Evolutionary conservation across 2,797 vertebrate genomes (phyloP).

Genomic region (Cuniculus paca): DNA sequence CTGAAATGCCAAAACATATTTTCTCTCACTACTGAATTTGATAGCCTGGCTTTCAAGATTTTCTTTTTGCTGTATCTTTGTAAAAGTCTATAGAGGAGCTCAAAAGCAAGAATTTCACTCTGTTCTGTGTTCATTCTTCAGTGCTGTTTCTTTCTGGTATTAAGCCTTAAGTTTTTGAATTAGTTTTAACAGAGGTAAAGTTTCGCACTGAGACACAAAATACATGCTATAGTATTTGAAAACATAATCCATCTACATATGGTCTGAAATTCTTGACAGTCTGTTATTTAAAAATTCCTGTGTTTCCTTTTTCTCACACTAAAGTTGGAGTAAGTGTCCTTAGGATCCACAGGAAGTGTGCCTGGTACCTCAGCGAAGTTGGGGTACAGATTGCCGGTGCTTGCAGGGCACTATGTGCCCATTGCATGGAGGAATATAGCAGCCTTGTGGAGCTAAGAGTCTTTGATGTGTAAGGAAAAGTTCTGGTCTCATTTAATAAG

Average conservation of each 20-base stretch:
- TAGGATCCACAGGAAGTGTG: neutral
- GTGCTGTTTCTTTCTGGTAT: neutral
- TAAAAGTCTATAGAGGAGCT: slow-evolving; percentile 49
- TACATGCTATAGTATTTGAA: slow-evolving; percentile 41
- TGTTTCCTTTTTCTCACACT: neutral
- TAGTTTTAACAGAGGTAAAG: slow-evolving; percentile 10
- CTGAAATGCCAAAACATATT: slow-evolving; percentile 42
- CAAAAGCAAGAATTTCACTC: slow-evolving; percentile 22
- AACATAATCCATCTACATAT: neutral
- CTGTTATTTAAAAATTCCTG: neutral
- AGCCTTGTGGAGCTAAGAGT: neutral
- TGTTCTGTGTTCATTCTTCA: slow-evolving; percentile 42
- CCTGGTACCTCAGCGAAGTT: neutral
- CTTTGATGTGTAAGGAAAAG: slow-evolving; percentile 23
- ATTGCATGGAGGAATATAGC: slow-evolving; percentile 40
- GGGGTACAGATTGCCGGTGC: neutral
- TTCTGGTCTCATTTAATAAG: neutral
- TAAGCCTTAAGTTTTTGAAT: neutral
- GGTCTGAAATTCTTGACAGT: neutral
- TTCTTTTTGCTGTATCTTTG: slow-evolving; percentile 19
- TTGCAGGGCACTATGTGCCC: neutral
- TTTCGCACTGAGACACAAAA: slow-evolving; percentile 59
- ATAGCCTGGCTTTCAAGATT: slow-evolving; percentile 62
- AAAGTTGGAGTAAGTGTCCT: neutral
- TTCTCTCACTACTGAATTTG: slow-evolving; percentile 48